These are phyloP conservation scores for Paramormyrops kingsleyae DNA, from an alignment of 2,113 vertebrate species.

Conservation along the genomic window DNA sequence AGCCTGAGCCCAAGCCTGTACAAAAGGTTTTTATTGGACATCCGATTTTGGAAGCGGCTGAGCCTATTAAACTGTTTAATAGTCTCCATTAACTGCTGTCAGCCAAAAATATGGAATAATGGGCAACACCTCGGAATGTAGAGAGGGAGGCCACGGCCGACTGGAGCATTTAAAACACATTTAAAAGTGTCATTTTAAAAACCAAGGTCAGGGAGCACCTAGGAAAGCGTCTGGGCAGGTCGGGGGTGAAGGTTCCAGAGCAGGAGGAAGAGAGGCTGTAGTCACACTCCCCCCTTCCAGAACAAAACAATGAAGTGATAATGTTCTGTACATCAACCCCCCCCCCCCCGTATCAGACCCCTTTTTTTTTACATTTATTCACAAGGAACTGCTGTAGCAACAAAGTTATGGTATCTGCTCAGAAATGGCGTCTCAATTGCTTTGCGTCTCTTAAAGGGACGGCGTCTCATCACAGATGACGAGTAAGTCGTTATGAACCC, in stretches of 20 bases:
- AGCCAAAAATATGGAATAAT: constrained; percentile 22
- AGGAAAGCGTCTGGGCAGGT: background rate
- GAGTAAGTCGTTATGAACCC: background rate
- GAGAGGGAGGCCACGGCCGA: background rate
- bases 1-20: constrained; percentile 41
- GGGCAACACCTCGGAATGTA: background rate
- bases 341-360: background rate
- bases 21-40: constrained; percentile 56
- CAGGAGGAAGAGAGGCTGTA: background rate
- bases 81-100: constrained; percentile 59
- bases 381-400: background rate
- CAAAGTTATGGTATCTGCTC: background rate
- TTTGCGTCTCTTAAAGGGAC: background rate
- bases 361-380: background rate
- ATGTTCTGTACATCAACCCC: background rate
- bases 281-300: background rate
- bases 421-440: background rate
- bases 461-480: background rate
- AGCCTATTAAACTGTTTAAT: constrained; percentile 67
- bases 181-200: background rate
- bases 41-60: constrained; percentile 53
- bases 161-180: background rate
- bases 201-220: background rate
- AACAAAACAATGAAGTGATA: background rate
- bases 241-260: background rate